Evolutionary conservation across 2,888 invertebrate species (phyloP).

Genomic region (Eudemis profundana): DNA sequence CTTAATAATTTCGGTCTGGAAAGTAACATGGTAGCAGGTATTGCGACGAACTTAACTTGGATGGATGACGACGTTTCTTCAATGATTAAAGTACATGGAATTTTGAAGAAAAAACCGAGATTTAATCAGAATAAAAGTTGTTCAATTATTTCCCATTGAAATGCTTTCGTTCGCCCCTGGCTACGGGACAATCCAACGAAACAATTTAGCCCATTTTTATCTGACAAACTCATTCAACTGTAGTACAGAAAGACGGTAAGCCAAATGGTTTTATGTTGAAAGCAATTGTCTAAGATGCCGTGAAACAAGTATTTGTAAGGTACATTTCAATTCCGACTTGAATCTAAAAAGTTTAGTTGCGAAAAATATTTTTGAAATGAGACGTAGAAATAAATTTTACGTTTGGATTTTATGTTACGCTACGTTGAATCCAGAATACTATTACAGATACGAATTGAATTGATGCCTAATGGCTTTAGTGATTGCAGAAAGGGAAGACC

Average conservation of each 20-base stretch:
- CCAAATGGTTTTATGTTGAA: slow-evolving; percentile 64
- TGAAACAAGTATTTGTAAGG: slow-evolving; percentile 49
- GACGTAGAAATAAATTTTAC: too few species aligned
- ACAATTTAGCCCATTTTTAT: slow-evolving; percentile 47
- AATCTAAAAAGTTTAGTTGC: slow-evolving; percentile 1
- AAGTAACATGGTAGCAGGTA: too few species aligned
- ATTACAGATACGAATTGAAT: slow-evolving; percentile 14
- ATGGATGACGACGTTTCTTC: too few species aligned
- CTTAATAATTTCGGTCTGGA: too few species aligned
- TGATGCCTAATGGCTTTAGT: neutral
- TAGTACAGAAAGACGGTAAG: slow-evolving; percentile 54
- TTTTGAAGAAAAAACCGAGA: neutral
- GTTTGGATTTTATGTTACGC: neutral
- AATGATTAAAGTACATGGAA: neutral
- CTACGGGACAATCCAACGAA: slow-evolving; percentile 23
- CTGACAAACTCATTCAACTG: slow-evolving; percentile 50
- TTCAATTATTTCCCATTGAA: slow-evolving; percentile 12
- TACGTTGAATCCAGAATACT: neutral
- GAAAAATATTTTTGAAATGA: slow-evolving; percentile 6
- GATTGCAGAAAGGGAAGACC: neutral
- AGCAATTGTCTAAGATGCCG: slow-evolving; percentile 61
- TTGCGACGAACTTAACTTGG: too few species aligned
- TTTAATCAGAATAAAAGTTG: slow-evolving; percentile 23
- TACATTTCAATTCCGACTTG: slow-evolving; percentile 19
- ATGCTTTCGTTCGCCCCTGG: slow-evolving; percentile 30